Evolutionary conservation across 1,140 invertebrate species (phyloP).

Genomic region (Trichogramma pretiosum): DNA sequence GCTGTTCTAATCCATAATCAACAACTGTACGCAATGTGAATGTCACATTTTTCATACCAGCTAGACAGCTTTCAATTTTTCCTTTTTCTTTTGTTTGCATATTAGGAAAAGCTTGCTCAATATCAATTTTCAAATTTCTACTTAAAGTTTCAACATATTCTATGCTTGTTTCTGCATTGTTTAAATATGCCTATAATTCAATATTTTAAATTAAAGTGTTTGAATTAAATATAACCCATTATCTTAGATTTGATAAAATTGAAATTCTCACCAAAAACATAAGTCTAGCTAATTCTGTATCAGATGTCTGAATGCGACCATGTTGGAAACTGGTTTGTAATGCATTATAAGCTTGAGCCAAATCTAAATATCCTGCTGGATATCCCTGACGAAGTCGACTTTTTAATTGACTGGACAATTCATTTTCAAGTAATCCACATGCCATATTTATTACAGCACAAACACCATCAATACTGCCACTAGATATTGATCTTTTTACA

Average conservation of each 20-base stretch:
- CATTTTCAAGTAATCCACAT: slow-evolving; percentile 77
- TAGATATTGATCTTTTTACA: slow-evolving; percentile 79
- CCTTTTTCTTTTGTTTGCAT: slow-evolving; percentile 58
- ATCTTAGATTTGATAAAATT: slow-evolving; percentile 7
- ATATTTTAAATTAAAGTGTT: slow-evolving; percentile 8
- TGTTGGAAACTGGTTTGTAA: slow-evolving; percentile 74
- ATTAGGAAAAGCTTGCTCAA: slow-evolving; percentile 52
- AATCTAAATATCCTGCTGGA: slow-evolving; percentile 75
- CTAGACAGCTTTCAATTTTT: slow-evolving; percentile 67
- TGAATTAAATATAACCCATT: not conserved
- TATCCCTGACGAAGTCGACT: slow-evolving; percentile 72
- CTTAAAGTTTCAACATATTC: slow-evolving; percentile 81
- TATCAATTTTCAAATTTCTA: slow-evolving; percentile 63
- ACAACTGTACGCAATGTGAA: slow-evolving; percentile 68
- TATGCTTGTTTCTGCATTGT: slow-evolving; percentile 85
- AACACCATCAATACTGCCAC: slow-evolving; percentile 86
- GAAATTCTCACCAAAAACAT: slow-evolving; percentile 64
- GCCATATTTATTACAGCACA: slow-evolving; percentile 96
- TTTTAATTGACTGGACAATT: slow-evolving; percentile 71
- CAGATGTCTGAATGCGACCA: slow-evolving; percentile 69
- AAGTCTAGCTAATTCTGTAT: slow-evolving; percentile 65
- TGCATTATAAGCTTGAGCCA: slow-evolving; percentile 70
- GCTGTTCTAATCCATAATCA: slow-evolving; percentile 77
- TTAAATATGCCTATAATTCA: slow-evolving; percentile 66
- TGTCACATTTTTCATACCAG: slow-evolving; percentile 66